Base-by-base conservation (phyloP, 2,797 vertebrate genomes). In the Borostomias antarcticus region DNA sequence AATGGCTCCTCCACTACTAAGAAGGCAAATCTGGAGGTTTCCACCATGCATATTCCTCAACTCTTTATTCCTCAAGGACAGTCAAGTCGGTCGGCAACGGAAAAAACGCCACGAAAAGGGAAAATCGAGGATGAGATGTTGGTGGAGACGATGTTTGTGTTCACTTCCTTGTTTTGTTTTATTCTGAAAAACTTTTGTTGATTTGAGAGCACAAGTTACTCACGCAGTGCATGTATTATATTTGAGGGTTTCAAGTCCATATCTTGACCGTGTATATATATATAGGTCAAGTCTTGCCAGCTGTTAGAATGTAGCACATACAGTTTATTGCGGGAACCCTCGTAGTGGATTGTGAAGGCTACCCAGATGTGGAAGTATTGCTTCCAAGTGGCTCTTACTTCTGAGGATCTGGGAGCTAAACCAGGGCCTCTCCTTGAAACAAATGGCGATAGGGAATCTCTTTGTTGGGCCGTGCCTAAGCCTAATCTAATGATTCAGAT, bases 401-500 rank as follows among this genome's bases (percentile, higher is more conserved):
- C 60, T 74, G 75, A 77, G 74, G 78, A 74, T 66, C 45, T 40
- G 65, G 58, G 62, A 64, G 77, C 75, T 78, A 75, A 72, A 80
- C 65, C 68, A 3, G 50, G 26, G 67, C 71, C 81, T 77, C 81
- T 84, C 70, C 80, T 78, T 62, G 80, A 88, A 84, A 88, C 85
- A 88, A 88, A 83, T 68, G 70, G 64, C 63, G 69, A 83, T 80
- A 29, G 82, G 75, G 77, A 78, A 74, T 80, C 76, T 82, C 81
- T 85, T 88, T 89, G 82, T 87, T 68, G 62, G 82, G 76, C 79
- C 50, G 62, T 70, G 76, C 73, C 78, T 85, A 84, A 85, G 77
- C 81, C 83, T 86, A 83, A 87, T 89, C 89, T 88, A 85, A 86
- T 88, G 86, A 85, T 80, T 81, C 83, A 85, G 82, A 86, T 81